These are phyloP conservation scores for Epizoanthus fatuus DNA, from an alignment of 92 coral and sea anemone genomes.

Conservation along the genomic window DNA sequence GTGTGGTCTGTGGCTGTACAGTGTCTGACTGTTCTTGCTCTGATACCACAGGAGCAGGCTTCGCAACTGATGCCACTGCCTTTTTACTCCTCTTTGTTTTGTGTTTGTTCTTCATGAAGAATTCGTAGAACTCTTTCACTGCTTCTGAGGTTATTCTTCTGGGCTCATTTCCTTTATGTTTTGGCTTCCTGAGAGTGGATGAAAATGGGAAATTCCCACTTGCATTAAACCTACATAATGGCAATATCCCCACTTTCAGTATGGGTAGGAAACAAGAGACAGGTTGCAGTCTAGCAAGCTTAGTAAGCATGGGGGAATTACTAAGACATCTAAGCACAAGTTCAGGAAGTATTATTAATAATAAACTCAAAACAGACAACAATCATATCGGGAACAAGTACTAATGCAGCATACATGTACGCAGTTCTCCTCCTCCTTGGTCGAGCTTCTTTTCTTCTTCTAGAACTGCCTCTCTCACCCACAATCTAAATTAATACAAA, in stretches of 20 bases:
- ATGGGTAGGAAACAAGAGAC: too few species aligned
- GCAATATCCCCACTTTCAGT: too few species aligned
- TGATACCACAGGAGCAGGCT: neutral
- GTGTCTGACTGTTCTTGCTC: neutral
- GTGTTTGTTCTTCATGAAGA: slow-evolving; percentile 38
- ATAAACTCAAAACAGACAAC: too few species aligned
- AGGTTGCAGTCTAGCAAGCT: too few species aligned
- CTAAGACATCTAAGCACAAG: too few species aligned
- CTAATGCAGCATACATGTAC: slow-evolving; percentile 25
- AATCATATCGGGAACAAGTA: neutral
- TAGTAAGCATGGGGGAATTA: too few species aligned
- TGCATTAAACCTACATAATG: too few species aligned
- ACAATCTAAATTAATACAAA: neutral
- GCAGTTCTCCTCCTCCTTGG: neutral
- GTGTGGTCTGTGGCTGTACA: neutral
- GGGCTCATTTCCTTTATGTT: slow-evolving; percentile 37
- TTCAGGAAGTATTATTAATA: too few species aligned
- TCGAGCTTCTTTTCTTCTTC: slow-evolving; percentile 1
- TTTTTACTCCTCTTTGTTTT: slow-evolving; percentile 5
- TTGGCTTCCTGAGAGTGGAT: neutral
- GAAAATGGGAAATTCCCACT: too few species aligned
- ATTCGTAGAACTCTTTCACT: slow-evolving; percentile 48
- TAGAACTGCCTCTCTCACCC: slow-evolving; percentile 8
- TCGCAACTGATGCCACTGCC: neutral
- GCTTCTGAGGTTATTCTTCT: slow-evolving; percentile 51